Evolutionary conservation across 2,113 vertebrate species (phyloP).

Genomic region (Egretta garzetta): DNA sequence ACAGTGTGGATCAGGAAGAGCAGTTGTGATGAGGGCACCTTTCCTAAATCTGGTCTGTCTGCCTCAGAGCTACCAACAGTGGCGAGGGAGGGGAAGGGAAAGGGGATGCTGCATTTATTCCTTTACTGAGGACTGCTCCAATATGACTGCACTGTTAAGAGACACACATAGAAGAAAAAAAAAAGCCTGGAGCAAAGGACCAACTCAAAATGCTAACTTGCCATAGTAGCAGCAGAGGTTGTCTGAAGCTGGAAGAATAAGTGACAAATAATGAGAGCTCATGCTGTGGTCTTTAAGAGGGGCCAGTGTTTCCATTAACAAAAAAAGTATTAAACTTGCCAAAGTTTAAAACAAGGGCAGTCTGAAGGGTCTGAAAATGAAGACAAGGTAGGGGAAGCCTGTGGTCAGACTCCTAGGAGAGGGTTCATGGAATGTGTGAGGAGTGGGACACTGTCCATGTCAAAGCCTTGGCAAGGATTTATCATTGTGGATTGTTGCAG

Average conservation of each 20-base stretch:
- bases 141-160: not conserved
- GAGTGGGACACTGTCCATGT: fast-evolving
- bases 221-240: not conserved
- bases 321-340: not conserved
- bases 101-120: not conserved
- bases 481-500: not conserved
- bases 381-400: not conserved
- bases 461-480: not conserved
- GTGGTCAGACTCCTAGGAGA: not conserved
- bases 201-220: not conserved
- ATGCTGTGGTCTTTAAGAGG: not conserved
- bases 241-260: not conserved
- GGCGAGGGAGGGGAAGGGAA: too few species aligned
- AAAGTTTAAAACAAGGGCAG: not conserved
- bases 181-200: not conserved
- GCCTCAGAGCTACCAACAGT: not conserved
- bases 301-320: not conserved
- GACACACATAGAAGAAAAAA: too few species aligned
- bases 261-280: not conserved
- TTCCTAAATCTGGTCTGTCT: not conserved
- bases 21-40: not conserved
- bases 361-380: not conserved
- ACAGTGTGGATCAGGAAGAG: not conserved
- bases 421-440: fast-evolving
- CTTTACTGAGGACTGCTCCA: not conserved